Evolutionary conservation across 2,797 vertebrate species (phyloP), one percentile per base, ranked within the genome.

Genomic region (Crocidura indochinensis): DNA sequence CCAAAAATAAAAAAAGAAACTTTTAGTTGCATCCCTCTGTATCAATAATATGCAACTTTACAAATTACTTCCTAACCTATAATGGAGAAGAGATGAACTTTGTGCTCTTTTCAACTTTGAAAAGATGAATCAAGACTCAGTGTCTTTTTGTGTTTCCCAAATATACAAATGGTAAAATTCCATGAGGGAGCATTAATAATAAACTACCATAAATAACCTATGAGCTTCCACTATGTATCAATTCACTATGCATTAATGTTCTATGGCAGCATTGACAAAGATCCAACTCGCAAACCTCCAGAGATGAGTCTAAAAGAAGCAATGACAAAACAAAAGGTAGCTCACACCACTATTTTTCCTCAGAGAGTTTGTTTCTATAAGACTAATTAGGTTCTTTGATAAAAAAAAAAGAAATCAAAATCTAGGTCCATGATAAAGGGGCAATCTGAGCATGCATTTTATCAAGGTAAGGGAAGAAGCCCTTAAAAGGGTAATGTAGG

Each of bases 1-100:
- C 38, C 38, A 38, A 38, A 38, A 38, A 38, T 38, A 38, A 2
- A 38, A 38, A 38, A 38, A 38, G 38, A 38, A 38, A 38, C 38
- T 56, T 8, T 79, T 90, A 87, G 82, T 56, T 85, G 22, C 1
- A 62, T 22, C 15, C 9, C 26, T 44, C 24, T 75, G 5, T 31
- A 84, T 38, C 76, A 87, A 65, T 88, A 87, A 51, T 27, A 68
- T 12, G 27, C 11, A 69, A 38, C 10, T 85, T 92, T 84, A 67
- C 8, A 91, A 83, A 86, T 64, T 26, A 20, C 51, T 90, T 91
- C 12, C 60, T 89, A 14, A 79, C 27, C 91, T 83, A 77, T 44
- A 80, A 64, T 7, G 12, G 20, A n/a, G 31, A 56, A 84, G 44
- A 92, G 56, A 78, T 46, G 8, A 88, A 77, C 19, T 78, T 46